These are phyloP conservation scores for Acleris literana DNA, from an alignment of 2,888 invertebrate species.

Conservation along the genomic window DNA sequence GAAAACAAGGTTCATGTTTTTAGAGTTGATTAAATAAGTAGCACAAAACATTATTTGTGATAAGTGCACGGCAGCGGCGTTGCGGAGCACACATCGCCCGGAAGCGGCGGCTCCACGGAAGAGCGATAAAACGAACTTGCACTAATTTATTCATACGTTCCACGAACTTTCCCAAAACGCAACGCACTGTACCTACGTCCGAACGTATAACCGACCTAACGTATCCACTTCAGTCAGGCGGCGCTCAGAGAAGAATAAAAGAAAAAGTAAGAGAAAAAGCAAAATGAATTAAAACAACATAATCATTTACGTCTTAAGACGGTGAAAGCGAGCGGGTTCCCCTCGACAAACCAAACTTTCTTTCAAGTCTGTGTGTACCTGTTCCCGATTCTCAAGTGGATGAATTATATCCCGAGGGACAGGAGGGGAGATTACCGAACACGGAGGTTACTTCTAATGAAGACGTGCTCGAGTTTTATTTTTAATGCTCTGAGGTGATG, in stretches of 20 bases:
- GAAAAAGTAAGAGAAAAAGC: constrained; percentile 73
- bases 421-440: constrained; percentile 65
- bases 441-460: constrained; percentile 74
- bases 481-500: constrained; percentile 68
- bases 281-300: constrained; percentile 83
- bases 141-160: constrained; percentile 59
- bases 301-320: constrained; percentile 80
- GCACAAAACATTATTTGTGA: constrained; percentile 4
- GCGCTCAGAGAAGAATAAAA: constrained; percentile 71
- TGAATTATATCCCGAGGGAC: constrained; percentile 80
- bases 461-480: constrained; percentile 74
- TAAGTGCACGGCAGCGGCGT: constrained; percentile 3
- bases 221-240: constrained; percentile 77
- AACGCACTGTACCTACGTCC: constrained; percentile 45
- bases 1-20: too few relatives aligned
- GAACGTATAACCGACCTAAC: constrained; percentile 56
- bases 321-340: constrained; percentile 70
- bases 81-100: constrained; percentile 24
- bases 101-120: constrained; percentile 41
- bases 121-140: constrained; percentile 53
- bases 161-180: constrained; percentile 48
- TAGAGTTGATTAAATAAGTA: constrained; percentile 5
- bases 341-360: constrained; percentile 80
- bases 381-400: constrained; percentile 80
- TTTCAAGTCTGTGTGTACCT: constrained; percentile 80